A percentile compares a stretch with the other conserved stretches of the same genome.
Evolutionary conservation across 2,797 vertebrate genomes (phyloP).

Genomic region (Lateolabrax maculatus): DNA sequence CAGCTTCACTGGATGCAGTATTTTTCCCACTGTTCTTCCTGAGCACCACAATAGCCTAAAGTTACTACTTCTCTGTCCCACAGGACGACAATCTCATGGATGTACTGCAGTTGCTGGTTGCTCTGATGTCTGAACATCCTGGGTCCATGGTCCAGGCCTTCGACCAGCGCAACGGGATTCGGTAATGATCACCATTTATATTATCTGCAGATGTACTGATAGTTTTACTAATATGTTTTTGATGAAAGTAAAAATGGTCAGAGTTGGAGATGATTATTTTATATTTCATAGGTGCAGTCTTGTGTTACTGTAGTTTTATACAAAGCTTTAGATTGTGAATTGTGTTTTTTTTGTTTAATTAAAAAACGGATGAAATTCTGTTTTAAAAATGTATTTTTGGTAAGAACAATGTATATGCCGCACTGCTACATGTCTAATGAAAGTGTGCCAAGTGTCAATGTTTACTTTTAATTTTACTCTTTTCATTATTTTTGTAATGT

Average conservation of each 20-base stretch:
- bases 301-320: neutral
- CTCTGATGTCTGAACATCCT: constrained; percentile 98
- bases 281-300: neutral
- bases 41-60: neutral
- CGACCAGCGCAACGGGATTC: constrained; percentile 96
- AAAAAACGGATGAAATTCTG: neutral
- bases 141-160: constrained; percentile 96
- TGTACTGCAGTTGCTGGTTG: constrained; percentile 96
- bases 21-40: neutral
- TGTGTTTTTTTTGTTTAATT: neutral
- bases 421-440: neutral
- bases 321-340: neutral
- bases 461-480: neutral
- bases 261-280: neutral
- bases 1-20: neutral
- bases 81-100: constrained; percentile 99
- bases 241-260: neutral
- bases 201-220: neutral
- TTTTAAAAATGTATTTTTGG: neutral
- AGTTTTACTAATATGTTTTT: constrained; percentile 1
- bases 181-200: constrained; percentile 80
- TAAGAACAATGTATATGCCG: neutral
- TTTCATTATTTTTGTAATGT: neutral
- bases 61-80: constrained; percentile 7
- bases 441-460: neutral